Base-by-base conservation (phyloP, 2,888 invertebrate species). In the Scaptomyza caliginosa region DNA sequence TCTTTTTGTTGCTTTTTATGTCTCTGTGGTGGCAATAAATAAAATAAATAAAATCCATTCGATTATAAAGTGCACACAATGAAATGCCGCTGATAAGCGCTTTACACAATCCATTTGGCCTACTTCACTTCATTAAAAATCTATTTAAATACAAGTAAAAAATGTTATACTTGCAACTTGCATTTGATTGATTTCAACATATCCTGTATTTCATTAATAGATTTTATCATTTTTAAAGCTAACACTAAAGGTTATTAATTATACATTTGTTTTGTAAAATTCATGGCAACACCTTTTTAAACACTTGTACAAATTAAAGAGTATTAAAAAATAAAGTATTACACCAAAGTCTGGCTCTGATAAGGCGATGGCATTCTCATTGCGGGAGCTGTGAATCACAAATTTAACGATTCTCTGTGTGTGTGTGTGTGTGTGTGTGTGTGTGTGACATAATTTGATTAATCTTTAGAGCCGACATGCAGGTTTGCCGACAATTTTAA, bases 41-140 rank as follows among this genome's bases (percentile, higher is more conserved):
- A 67, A 82, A 86, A 84, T 80, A 83, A 86, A 83, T 82, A 67
- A 82, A 85, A 82, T 65, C 83, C 80, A 85, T 80, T 82, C 71
- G 82, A 85, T 83, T 85, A 82, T 67, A 82, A 80, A 82, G 59
- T 77, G 74, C 77, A 69, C 71, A 79, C 67, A 86, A 82, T 74
- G 82, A 75, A 79, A 74, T 60, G 74, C 54, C 52, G 64, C 82
- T 77, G 82, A 82, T 82, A 82, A 82, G 82, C 57, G 63, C 43
- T 59, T 55, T 49, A 54, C 60, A 77, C 68, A 67, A 69, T 67
- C 77, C 80, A 79, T 77, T 80, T 78, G 83, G 71, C 83, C 83
- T 80, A 86, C 83, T 83, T 86, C 62, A 66, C 52, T 86, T 83
- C 83, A 84, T 84, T 86, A 86, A 84, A 86, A 84, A 86, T 83